Evolutionary conservation across 2,888 invertebrate genomes (phyloP).

Genomic region (Microplitis manilae): DNA sequence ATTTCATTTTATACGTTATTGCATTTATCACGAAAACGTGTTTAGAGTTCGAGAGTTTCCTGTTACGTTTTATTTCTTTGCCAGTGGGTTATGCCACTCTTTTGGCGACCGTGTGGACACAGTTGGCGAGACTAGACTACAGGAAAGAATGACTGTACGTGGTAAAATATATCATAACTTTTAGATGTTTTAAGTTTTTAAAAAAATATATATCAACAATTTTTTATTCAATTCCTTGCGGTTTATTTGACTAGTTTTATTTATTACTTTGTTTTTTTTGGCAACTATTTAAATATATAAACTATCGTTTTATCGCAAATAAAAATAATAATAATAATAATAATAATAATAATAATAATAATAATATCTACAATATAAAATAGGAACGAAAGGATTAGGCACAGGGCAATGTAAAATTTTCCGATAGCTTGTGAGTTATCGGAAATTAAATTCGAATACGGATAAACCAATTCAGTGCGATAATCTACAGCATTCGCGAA

Average conservation of each 20-base stretch:
- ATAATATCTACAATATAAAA: background rate
- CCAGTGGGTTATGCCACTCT: background rate
- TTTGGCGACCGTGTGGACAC: background rate
- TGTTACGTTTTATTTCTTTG: background rate
- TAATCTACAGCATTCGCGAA: background rate
- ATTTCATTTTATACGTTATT: constrained; percentile 65
- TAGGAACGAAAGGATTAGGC: background rate
- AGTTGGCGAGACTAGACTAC: background rate
- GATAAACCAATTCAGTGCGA: background rate
- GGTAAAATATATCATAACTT: background rate
- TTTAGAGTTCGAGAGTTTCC: constrained; percentile 48
- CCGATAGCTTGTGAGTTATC: constrained; percentile 15
- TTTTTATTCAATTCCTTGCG: background rate
- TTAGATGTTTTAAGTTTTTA: background rate
- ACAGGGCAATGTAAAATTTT: background rate
- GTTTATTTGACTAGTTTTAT: background rate
- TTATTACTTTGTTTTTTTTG: background rate
- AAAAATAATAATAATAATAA: no score
- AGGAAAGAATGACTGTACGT: background rate
- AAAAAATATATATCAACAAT: background rate
- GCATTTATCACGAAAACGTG: constrained; percentile 69
- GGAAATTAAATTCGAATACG: constrained; percentile 17
- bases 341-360: background rate
- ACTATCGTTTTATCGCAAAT: no score
- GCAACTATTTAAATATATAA: background rate